Base-by-base conservation (phyloP, 2,888 invertebrate species). In the Scaptomyza cyrtandrae region DNA sequence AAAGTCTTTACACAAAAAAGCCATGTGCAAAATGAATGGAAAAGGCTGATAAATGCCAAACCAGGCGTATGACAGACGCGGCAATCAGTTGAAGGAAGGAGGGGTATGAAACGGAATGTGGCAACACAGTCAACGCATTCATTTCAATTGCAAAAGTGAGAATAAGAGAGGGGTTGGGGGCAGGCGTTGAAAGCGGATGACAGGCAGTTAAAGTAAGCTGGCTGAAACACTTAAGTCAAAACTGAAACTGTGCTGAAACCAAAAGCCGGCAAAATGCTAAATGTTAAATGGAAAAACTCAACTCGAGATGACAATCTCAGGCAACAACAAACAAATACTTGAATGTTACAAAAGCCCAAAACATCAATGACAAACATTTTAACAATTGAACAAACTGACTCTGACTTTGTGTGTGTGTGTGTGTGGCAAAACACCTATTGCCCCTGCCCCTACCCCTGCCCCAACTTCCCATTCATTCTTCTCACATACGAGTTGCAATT, bases 351-450 rank as follows among this genome's bases (percentile, higher is more conserved):
- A 71, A 73, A 67, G 78, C 71, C 76, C 59, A 60, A 79, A 75
- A 79, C 78, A 80, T 79, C 78, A 78, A 80, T 79, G 78, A 74
- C 81, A 78, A 77, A 77, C 78, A 80, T 77, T 80, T 80, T 67
- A 78, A 77, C 77, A 78, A 78, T 77, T 75, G 79, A 76, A 78
- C 74, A 78, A 77, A 63, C 78, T 49, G 72, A 35, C 76, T 56
- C 19, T 10, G 50, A 24, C 35, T 50, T n/a, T 41, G n/a, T 41
- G 63, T 55, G 19, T 19, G 19, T 19, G 19, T 19, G 19, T 19
- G 67, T 54, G 69, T 52, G 45, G 13, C 53, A 48, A 45, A 71
- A 68, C 72, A 78, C 58, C 56, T 61, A 44, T 45, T 37, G 41
- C 16, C 10, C 16, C 41, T 46, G 11, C 37, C 9, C 62, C 48